Conservation (phyloP, 2,113 vertebrate genomes). For the Centropus bengalensis region DNA sequence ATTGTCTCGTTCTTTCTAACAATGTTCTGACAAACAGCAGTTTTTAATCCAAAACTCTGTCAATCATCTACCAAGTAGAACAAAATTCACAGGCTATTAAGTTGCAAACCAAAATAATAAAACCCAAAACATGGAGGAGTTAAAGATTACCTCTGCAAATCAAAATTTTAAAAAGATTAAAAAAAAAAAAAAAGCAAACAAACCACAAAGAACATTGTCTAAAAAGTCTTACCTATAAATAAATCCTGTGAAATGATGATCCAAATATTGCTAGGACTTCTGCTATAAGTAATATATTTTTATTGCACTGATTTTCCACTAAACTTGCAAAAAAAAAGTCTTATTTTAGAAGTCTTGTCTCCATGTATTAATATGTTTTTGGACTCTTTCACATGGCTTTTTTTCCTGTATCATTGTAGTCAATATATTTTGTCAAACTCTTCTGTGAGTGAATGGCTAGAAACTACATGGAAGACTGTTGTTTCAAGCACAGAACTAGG, state of each 20-base stretch:
- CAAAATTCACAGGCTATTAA: conserved; percentile 1
- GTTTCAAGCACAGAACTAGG: not conserved
- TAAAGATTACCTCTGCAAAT: not conserved
- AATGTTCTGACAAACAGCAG: not conserved
- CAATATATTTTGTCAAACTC: not conserved
- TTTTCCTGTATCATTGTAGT: not conserved
- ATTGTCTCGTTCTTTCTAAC: not conserved
- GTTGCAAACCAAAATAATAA: not conserved
- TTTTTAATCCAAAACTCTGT: conserved; percentile 25
- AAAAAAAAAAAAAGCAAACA: not conserved
- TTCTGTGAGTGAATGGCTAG: not conserved
- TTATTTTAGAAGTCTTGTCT: accelerated
- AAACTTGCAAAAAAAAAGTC: not conserved
- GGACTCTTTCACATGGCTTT: not conserved
- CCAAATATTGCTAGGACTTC: not conserved
- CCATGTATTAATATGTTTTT: not conserved
- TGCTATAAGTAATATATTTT: not conserved
- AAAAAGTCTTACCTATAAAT: not conserved
- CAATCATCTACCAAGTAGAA: conserved; percentile 24
- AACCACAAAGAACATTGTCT: not conserved
- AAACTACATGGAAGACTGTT: not conserved
- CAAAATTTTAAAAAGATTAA: not conserved
- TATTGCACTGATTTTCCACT: not conserved
- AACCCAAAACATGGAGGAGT: not conserved
- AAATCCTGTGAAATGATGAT: not conserved